A percentile compares a stretch with the other conserved stretches of the same genome.
These are phyloP conservation scores for Paratrypauchen microcephalus DNA, from an alignment of 2,797 vertebrate genomes.

Conservation along the genomic window DNA sequence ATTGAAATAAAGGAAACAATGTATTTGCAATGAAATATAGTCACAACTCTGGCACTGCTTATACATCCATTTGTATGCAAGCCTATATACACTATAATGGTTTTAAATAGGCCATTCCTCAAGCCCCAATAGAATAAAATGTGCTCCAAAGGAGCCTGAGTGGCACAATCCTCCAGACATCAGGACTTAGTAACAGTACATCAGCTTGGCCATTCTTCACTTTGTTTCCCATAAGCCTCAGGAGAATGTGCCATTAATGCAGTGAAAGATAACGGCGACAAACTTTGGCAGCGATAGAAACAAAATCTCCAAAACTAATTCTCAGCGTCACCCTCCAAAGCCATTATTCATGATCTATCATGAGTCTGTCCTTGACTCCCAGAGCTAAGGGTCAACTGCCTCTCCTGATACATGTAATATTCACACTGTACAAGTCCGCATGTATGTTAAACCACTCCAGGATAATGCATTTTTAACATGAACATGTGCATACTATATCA, in stretches of 20 bases:
- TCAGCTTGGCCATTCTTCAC: constrained; percentile 19
- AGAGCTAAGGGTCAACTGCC: constrained; percentile 9
- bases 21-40: no score
- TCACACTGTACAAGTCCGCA: not conserved
- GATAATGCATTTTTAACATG: constrained; percentile 8
- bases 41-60: no score
- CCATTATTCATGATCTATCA: constrained; percentile 9
- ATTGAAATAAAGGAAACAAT: no score
- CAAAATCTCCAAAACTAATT: constrained; percentile 48
- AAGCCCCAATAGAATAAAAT: constrained; percentile 5
- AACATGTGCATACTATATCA: constrained; percentile 4
- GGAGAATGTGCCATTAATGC: constrained; percentile 27
- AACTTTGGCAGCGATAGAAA: constrained; percentile 42
- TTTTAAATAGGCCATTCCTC: not conserved
- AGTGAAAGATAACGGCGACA: constrained; percentile 43
- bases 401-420: not conserved
- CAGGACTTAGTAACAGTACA: constrained; percentile 15
- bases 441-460: constrained; percentile 1
- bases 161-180: constrained; percentile 13
- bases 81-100: not conserved
- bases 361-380: constrained; percentile 8
- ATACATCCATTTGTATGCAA: not conserved
- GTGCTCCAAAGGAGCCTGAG: constrained; percentile 1
- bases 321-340: not conserved
- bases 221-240: constrained; percentile 10